phyloP scores from a whole-genome alignment of 2,888 invertebrate genomes.

The Onchidella celtica region DNA sequence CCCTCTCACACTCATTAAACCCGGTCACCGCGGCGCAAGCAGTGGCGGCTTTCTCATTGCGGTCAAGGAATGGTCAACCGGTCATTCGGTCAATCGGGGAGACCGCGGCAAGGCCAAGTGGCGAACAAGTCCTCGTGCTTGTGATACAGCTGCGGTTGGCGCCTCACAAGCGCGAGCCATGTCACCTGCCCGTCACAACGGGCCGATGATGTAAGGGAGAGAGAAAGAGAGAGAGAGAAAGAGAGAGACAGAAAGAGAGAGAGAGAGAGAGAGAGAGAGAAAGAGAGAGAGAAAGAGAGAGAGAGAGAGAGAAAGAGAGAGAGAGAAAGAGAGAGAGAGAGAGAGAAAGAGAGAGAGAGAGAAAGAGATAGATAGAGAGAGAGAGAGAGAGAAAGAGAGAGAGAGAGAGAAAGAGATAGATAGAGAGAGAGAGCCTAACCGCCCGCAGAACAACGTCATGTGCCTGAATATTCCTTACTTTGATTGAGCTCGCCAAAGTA shows the following conservation, averaged over 20 bases:
- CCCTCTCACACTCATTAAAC: neutral
- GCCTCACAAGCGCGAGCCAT: neutral
- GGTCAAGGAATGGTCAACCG: conserved; percentile 34
- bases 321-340: too few relatives aligned
- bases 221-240: neutral
- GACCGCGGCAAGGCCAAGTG: conserved; percentile 13
- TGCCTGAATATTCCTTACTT: too few relatives aligned
- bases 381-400: neutral
- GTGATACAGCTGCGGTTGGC: neutral
- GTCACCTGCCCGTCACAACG: neutral
- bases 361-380: neutral
- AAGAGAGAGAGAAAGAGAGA: neutral
- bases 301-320: neutral
- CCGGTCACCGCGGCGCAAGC: neutral
- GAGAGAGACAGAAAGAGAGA: neutral
- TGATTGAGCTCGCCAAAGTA: too few relatives aligned
- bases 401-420: conserved; percentile 29
- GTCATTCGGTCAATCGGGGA: conserved; percentile 16
- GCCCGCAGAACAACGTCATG: too few relatives aligned
- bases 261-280: neutral
- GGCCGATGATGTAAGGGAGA: neutral
- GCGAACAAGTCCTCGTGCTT: neutral
- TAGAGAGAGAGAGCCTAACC: conserved; percentile 1
- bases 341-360: neutral
- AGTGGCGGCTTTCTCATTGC: neutral